Evolutionary conservation across 2,888 invertebrate genomes (phyloP).

Genomic region (Baccha elongata): DNA sequence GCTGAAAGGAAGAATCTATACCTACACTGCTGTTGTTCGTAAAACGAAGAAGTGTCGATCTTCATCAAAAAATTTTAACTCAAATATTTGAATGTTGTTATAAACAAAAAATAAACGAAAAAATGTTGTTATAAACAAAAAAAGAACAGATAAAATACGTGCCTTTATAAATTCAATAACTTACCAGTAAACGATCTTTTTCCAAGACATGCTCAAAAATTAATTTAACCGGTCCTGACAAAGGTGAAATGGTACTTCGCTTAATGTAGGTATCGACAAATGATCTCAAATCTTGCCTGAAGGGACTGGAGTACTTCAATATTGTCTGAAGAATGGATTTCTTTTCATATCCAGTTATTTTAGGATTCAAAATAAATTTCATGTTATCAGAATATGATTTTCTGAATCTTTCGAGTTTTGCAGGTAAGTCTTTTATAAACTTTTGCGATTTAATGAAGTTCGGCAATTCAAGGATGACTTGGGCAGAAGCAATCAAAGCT

Average conservation of each 20-base stretch:
- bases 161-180: not conserved
- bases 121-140: no score
- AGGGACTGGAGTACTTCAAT: not conserved
- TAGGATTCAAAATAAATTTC: not conserved
- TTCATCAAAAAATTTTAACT: no score
- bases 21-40: no score
- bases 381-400: not conserved
- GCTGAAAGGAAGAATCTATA: no score
- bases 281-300: not conserved
- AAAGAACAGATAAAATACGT: no score
- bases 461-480: not conserved
- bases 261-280: not conserved
- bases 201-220: not conserved
- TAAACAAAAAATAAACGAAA: no score
- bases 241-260: not conserved
- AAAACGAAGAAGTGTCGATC: no score
- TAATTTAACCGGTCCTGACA: not conserved
- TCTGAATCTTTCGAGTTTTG: not conserved
- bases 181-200: slow-evolving; percentile 3
- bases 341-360: not conserved
- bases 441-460: not conserved
- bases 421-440: not conserved
- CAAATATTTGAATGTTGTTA: no score
- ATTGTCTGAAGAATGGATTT: not conserved
- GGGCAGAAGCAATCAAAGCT: not conserved